Conservation (phyloP, 2,888 invertebrate genomes). For the Campoplex capitator region DNA sequence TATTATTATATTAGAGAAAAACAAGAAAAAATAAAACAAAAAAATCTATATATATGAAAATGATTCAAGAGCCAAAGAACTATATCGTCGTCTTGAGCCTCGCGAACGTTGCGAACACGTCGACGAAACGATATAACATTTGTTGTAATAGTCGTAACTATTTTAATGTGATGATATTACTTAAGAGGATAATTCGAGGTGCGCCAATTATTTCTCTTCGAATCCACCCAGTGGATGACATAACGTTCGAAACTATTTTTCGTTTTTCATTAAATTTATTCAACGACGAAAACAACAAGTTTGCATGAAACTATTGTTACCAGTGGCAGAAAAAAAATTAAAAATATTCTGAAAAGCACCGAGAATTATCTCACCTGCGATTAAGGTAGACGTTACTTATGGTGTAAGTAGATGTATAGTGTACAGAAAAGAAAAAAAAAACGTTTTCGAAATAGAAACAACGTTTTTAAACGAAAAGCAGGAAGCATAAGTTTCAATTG, state of each 20-base stretch:
- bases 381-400: conserved; percentile 47
- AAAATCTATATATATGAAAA: conserved; percentile 28
- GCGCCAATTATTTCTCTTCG: not conserved
- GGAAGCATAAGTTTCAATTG: not conserved
- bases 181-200: conserved; percentile 21
- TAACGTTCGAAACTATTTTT: not conserved
- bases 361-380: conserved; percentile 34
- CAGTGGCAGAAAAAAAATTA: not conserved
- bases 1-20: conserved; percentile 11
- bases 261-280: not conserved
- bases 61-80: conserved; percentile 66
- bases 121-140: conserved; percentile 48
- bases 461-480: not conserved
- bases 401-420: conserved; percentile 67
- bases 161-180: conserved; percentile 53
- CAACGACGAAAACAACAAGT: not conserved
- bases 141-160: conserved; percentile 63
- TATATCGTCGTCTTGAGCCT: conserved; percentile 43
- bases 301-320: not conserved
- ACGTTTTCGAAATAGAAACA: not conserved
- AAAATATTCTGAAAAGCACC: not conserved
- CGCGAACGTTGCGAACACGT: conserved; percentile 8
- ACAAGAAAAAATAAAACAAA: not conserved
- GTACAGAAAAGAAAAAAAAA: conserved; percentile 47
- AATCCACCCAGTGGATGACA: not conserved